Base-by-base conservation (phyloP, 2,797 vertebrate species). In the Amniataba percoides region DNA sequence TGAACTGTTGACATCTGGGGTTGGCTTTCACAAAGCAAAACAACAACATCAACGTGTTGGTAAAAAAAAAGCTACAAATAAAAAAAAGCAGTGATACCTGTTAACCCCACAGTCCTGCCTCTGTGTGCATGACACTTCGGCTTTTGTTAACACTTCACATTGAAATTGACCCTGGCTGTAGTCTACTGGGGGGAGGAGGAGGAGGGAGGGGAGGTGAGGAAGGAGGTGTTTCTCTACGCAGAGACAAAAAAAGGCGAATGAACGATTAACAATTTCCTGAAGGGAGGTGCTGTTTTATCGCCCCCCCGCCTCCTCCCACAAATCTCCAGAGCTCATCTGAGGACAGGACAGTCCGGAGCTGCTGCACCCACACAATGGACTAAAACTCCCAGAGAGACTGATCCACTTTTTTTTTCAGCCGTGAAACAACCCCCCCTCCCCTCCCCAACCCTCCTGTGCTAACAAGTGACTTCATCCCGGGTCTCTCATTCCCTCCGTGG, bases 251-350 rank as follows among this genome's bases (percentile, higher is more conserved):
- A 68, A n/a, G n/a, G 86, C 61, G 68, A 91, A 87, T 93, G 89
- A 87, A 91, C 95, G 94, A 97, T 96, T 92, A 96, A 95, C 95
- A 90, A 96, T 97, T 97, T 98, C 97, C 97, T 97, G 96, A 92
- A 91, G 91, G 94, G 95, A 93, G 94, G 95, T 93, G 82, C 82
- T 74, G 81, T 15, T 89, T 31, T 87, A 92, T 93, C 90, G 68
- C 89, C 86, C 77, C 77, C 80, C 83, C 36, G n/a, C n/a, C n/a
- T n/a, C n/a, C n/a, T n/a, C n/a, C n/a, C n/a, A n/a, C n/a, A 16
- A 67, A 89, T 87, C 86, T 83, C 69, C 63, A 0, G 2, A 5
- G 75, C 76, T 18, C 81, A 72, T 25, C 59, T 63, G 75, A 77
- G 75, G 65, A 58, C 71, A 57, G 53, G 58, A 71, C 84, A 49